phyloP scores from a whole-genome alignment of 1,140 invertebrate species.

The Lasioglossum baleicum region DNA sequence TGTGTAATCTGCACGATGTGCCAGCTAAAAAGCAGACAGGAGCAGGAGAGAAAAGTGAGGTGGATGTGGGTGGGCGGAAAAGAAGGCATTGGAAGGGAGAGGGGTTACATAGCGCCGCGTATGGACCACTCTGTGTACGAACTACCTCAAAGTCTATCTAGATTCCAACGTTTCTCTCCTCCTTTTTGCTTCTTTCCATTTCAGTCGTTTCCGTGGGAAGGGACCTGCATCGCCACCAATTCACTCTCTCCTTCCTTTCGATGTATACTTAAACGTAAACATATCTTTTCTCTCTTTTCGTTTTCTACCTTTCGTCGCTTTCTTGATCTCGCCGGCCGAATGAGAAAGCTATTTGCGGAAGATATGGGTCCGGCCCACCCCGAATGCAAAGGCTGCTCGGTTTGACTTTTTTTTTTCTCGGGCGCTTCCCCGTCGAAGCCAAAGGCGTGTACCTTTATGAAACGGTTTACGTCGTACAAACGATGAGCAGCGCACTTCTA shows the following conservation, averaged over 20 bases:
- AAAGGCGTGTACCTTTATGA: conserved; percentile 48
- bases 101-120: conserved; percentile 21
- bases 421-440: conserved; percentile 34
- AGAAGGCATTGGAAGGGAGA: too few relatives aligned
- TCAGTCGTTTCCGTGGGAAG: conserved; percentile 32
- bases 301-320: conserved; percentile 46
- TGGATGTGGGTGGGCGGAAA: too few relatives aligned
- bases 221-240: conserved; percentile 18
- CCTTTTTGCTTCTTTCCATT: conserved; percentile 16
- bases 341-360: conserved; percentile 62
- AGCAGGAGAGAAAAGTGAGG: conserved; percentile 7
- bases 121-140: conserved; percentile 25
- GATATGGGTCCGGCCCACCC: conserved; percentile 66
- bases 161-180: conserved; percentile 39
- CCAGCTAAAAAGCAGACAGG: conserved; percentile 31
- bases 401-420: conserved; percentile 5
- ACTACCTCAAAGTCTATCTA: conserved; percentile 50
- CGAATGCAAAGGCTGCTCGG: conserved; percentile 45
- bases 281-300: not conserved
- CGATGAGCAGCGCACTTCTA: conserved; percentile 49
- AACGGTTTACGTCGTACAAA: conserved; percentile 47
- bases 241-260: conserved; percentile 14
- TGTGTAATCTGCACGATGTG: conserved; percentile 50
- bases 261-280: conserved; percentile 14
- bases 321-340: conserved; percentile 54